Evolutionary conservation across 2,113 vertebrate genomes (phyloP).

Genomic region (Haemorhous mexicanus): DNA sequence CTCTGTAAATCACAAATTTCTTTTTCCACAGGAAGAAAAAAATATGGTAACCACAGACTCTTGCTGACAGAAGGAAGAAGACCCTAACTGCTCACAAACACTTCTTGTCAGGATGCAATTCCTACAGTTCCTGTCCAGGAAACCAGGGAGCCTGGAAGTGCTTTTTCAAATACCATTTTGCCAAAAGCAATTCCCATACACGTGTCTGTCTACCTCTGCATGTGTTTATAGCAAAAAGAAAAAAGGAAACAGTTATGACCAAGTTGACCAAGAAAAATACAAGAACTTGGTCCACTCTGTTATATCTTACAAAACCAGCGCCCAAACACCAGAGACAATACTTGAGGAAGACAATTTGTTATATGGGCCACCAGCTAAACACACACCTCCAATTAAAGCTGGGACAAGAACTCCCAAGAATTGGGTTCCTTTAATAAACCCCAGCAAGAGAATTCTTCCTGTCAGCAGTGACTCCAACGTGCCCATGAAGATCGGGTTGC

Average conservation of each 20-base stretch:
- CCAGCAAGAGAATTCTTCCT: constrained; percentile 35
- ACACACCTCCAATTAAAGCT: constrained; percentile 16
- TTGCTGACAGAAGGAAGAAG: not conserved
- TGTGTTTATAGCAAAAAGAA: constrained; percentile 71
- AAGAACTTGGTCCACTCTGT: constrained; percentile 82
- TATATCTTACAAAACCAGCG: constrained; percentile 72
- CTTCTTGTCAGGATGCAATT: constrained; percentile 66
- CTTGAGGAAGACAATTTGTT: constrained; percentile 78
- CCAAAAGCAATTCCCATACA: not conserved
- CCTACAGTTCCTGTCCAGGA: constrained; percentile 50
- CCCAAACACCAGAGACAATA: constrained; percentile 80
- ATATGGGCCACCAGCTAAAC: constrained; percentile 79
- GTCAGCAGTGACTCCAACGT: constrained; percentile 3
- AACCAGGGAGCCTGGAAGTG: not conserved
- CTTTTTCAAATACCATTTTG: constrained; percentile 28
- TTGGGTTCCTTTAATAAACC: constrained; percentile 76
- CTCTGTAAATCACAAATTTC: not conserved
- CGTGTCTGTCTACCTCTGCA: constrained; percentile 67
- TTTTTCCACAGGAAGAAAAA: not conserved
- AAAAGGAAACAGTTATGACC: constrained; percentile 77
- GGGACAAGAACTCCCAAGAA: constrained; percentile 59
- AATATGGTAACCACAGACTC: not conserved
- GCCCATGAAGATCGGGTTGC: constrained; percentile 74
- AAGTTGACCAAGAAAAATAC: constrained; percentile 83
- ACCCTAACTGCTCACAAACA: not conserved